These are phyloP conservation scores for Oegoconia quadripuncta DNA, from an alignment of 2,888 invertebrate species.

Conservation along the genomic window DNA sequence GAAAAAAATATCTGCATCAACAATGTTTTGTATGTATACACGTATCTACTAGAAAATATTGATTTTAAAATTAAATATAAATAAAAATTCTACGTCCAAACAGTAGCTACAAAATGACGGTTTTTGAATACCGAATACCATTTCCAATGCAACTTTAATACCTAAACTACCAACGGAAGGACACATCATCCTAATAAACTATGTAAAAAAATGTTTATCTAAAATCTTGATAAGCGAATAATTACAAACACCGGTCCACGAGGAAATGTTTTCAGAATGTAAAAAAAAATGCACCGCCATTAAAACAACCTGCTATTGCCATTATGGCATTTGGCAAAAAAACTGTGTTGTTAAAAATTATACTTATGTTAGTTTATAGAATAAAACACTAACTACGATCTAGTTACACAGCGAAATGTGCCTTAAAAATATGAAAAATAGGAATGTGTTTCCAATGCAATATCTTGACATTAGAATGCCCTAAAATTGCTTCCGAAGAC, in stretches of 20 bases:
- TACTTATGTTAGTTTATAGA: constrained; percentile 21
- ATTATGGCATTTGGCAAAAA: constrained; percentile 58
- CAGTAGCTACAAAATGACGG: neutral
- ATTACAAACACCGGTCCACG: constrained; percentile 61
- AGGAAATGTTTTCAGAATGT: constrained; percentile 55
- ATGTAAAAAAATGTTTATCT: constrained; percentile 60
- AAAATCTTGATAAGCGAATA: constrained; percentile 68
- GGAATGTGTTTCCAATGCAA: constrained; percentile 22
- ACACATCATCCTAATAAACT: constrained; percentile 51
- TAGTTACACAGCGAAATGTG: constrained; percentile 12
- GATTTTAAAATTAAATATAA: neutral
- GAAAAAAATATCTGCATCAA: no score
- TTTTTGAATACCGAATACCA: constrained; percentile 5
- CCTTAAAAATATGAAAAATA: constrained; percentile 2
- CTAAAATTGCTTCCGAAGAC: constrained; percentile 50
- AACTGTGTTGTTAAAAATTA: constrained; percentile 63
- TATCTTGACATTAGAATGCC: constrained; percentile 38
- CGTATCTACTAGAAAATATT: constrained; percentile 21
- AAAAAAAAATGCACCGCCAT: constrained; percentile 58
- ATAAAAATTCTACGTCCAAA: neutral
- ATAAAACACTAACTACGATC: constrained; percentile 27
- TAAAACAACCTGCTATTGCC: constrained; percentile 49
- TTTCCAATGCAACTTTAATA: constrained; percentile 32
- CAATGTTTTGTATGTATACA: constrained; percentile 22
- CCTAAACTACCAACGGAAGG: constrained; percentile 43